These are phyloP conservation scores for Monochamus saltuarius DNA, from an alignment of 1,140 invertebrate species.

Conservation along the genomic window DNA sequence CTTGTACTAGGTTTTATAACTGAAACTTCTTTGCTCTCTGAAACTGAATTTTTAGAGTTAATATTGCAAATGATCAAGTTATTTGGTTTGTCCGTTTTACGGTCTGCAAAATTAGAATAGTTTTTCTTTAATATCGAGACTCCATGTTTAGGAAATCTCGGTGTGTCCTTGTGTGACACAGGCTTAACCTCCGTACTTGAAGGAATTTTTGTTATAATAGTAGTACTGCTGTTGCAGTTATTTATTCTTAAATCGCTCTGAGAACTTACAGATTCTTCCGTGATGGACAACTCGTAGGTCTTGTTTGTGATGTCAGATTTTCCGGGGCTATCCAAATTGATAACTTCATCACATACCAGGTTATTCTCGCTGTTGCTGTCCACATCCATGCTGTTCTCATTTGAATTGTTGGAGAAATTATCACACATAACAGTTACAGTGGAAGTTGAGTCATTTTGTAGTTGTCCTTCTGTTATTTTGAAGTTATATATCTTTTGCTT, in stretches of 20 bases:
- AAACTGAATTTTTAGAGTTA: conserved; percentile 32
- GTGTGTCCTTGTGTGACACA: conserved; percentile 8
- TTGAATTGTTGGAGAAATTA: conserved; percentile 20
- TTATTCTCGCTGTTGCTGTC: conserved; percentile 24
- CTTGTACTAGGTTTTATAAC: conserved; percentile 18
- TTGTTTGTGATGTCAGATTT: conserved; percentile 39
- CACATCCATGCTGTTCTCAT: conserved; percentile 21
- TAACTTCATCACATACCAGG: conserved; percentile 30
- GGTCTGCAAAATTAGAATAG: conserved; percentile 25
- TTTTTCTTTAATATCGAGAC: conserved; percentile 49
- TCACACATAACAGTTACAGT: conserved; percentile 55
- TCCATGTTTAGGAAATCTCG: conserved; percentile 44
- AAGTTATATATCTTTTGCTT: conserved; percentile 56
- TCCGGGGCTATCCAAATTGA: conserved; percentile 34
- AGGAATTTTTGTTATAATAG: conserved; percentile 18
- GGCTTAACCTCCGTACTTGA: conserved; percentile 7
- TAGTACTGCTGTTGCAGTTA: conserved; percentile 18
- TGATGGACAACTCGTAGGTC: conserved; percentile 45
- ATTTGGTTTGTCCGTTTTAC: conserved; percentile 28
- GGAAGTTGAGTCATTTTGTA: conserved; percentile 54
- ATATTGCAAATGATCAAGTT: conserved; percentile 10
- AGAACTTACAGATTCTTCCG: conserved; percentile 40
- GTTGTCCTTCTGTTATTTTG: conserved; percentile 58
- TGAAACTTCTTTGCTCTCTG: conserved; percentile 35
- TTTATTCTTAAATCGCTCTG: conserved; percentile 34